phyloP scores from a whole-genome alignment of 2,797 vertebrate species.

The Chromobotia macracanthus region DNA sequence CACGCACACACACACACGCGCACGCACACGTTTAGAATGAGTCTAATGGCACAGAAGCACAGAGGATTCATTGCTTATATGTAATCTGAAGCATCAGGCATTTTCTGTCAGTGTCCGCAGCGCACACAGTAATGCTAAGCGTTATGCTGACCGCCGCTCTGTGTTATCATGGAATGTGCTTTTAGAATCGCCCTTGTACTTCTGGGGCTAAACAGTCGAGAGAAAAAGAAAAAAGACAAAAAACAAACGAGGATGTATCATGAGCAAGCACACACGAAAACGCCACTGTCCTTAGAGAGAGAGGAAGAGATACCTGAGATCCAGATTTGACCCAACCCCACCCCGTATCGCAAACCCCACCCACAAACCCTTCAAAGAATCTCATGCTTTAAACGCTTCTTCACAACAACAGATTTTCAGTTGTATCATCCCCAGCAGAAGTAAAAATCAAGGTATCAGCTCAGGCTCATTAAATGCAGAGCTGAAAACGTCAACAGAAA shows the following conservation, averaged over 20 bases:
- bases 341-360: slow-evolving; percentile 1
- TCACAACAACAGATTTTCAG: slow-evolving; percentile 34
- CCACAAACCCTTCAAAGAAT: slow-evolving; percentile 59
- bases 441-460: slow-evolving; percentile 58
- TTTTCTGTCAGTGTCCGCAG: slow-evolving; percentile 32
- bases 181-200: slow-evolving; percentile 40
- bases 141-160: neutral
- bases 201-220: slow-evolving; percentile 36
- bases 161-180: slow-evolving; percentile 62
- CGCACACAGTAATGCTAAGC: slow-evolving; percentile 2
- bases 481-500: slow-evolving; percentile 8
- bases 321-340: slow-evolving; percentile 20
- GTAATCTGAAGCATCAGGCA: slow-evolving; percentile 40
- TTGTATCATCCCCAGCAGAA: slow-evolving; percentile 37
- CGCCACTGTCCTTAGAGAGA: slow-evolving; percentile 79
- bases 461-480: slow-evolving; percentile 52
- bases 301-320: slow-evolving; percentile 67
- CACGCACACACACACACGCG: slow-evolving; percentile 22
- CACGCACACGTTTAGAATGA: slow-evolving; percentile 27
- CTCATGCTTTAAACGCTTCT: slow-evolving; percentile 69
- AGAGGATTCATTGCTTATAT: slow-evolving; percentile 27
- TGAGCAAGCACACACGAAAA: slow-evolving; percentile 61
- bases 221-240: slow-evolving; percentile 14
- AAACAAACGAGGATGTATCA: neutral
- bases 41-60: neutral